Conservation (phyloP, 1,140 invertebrate genomes). For the Aphaenogaster floridana region DNA sequence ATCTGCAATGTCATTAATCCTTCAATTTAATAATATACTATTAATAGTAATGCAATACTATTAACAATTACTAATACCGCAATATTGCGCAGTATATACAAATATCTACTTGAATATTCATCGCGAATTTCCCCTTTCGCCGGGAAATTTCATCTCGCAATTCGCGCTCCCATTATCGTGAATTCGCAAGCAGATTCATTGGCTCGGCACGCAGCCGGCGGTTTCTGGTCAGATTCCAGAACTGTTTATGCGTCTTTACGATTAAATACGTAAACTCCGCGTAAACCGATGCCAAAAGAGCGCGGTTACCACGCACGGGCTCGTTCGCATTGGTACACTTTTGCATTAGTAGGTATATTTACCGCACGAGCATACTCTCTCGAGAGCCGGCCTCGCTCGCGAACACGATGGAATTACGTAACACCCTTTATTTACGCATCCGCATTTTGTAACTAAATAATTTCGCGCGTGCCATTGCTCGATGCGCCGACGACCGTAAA, state of each 20-base stretch:
- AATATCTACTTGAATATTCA: conserved; percentile 14
- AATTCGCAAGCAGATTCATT: conserved; percentile 41
- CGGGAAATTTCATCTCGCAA: conserved; percentile 24
- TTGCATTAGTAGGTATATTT: conserved; percentile 55
- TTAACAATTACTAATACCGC: background rate
- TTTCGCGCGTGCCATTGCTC: conserved; percentile 23
- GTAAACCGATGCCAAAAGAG: conserved; percentile 61
- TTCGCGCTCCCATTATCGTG: conserved; percentile 25
- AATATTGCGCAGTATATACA: background rate
- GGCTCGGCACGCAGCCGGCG: conserved; percentile 19
- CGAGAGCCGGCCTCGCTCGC: conserved; percentile 34
- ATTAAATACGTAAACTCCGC: conserved; percentile 59
- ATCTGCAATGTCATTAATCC: background rate
- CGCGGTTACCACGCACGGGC: conserved; percentile 1
- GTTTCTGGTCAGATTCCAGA: conserved; percentile 67
- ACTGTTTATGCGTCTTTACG: conserved; percentile 70
- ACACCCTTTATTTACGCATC: conserved; percentile 57
- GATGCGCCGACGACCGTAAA: too few relatives aligned
- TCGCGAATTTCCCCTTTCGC: conserved; percentile 5
- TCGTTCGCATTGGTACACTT: conserved; percentile 8
- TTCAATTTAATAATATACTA: background rate
- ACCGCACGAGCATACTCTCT: conserved; percentile 5
- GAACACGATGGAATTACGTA: conserved; percentile 47
- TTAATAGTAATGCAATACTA: background rate
- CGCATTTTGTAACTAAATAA: conserved; percentile 41